Evolutionary conservation across 1,140 invertebrate species (phyloP), one percentile per base, ranked within the genome.

Genomic region (Caenorhabditis latens): DNA sequence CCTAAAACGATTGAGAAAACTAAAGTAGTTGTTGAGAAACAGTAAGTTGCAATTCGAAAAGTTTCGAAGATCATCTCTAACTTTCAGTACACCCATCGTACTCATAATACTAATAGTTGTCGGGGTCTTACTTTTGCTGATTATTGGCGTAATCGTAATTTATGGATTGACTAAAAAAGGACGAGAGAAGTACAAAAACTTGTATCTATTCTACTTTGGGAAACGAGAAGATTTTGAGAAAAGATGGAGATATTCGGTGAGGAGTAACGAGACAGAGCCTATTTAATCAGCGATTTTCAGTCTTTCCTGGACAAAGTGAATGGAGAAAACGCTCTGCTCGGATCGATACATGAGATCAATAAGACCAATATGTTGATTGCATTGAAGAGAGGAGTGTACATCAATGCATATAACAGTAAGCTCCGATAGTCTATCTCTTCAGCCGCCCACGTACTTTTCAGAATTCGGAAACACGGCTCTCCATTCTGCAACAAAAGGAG

Each of bases 211-310:
- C 32, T 63, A 63, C 13, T 63, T 32, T 63, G 19, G 19, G 11
- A 63, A 32, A 13, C 11, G 2, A 24, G 61, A 63, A 0, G 61
- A 63, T 9, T 63, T 63, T 8, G 61, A 63, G n/a, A 63, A 63
- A 40, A 63, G 61, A 63, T 63, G 61, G 61, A 63, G 61, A 63
- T 63, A 63, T 63, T 63, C 61, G 21, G 61, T 63, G 11, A 32
- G 21, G 16, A 11, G 11, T 53, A 0, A 3, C 5, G 11, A 11
- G 9, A 3, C 11, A 0, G 4, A 63, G 24, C 8, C 1, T 5
- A 32, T 40, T 5, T 32, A 63, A 13, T 5, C 24, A 11, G 3
- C 19, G 6, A 16, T 11, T 63, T 63, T 2, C 14, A 63, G 61
- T 1, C 1, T 7, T 63, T 63, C 61, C 1, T 21, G 11, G 61